A percentile compares a stretch with the other conserved stretches of the same genome.
Evolutionary conservation across 2,113 vertebrate species (phyloP).

Genomic region (Pachypanchax playfairii): DNA sequence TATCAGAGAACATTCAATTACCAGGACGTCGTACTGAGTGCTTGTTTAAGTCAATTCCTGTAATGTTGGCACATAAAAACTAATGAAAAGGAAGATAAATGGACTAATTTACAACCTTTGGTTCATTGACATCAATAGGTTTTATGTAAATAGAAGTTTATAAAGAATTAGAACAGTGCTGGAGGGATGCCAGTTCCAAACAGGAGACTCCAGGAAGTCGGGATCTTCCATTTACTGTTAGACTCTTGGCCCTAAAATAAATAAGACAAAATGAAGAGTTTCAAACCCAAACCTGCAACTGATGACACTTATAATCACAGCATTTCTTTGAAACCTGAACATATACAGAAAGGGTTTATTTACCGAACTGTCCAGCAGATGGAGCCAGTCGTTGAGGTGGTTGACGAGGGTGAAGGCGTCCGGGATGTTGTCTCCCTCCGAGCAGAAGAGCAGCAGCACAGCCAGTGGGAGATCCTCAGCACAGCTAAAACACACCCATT

Average conservation of each 20-base stretch:
- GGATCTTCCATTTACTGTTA: constrained; percentile 85
- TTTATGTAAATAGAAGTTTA: background rate
- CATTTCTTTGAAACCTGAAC: background rate
- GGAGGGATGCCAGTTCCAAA: constrained; percentile 93
- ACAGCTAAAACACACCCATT: constrained; percentile 76
- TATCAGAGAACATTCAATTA: constrained; percentile 20
- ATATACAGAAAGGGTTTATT: constrained; percentile 59
- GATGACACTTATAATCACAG: background rate
- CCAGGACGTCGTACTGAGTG: background rate
- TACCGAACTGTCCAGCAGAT: constrained; percentile 84
- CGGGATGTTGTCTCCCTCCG: constrained; percentile 96
- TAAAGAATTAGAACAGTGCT: constrained; percentile 84
- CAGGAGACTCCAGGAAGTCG: constrained; percentile 91
- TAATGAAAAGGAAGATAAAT: background rate
- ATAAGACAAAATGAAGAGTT: background rate
- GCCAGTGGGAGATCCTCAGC: constrained; percentile 85
- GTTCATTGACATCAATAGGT: background rate
- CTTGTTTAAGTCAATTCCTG: background rate
- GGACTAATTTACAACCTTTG: background rate
- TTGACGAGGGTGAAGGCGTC: constrained; percentile 88
- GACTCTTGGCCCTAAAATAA: constrained; percentile 55
- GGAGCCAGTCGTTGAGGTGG: constrained; percentile 93
- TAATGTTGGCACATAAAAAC: constrained; percentile 10
- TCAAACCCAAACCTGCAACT: background rate
- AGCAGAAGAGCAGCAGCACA: constrained; percentile 93